Conservation (phyloP, 2,797 vertebrate species). For the Otolemur crassicaudatus region DNA sequence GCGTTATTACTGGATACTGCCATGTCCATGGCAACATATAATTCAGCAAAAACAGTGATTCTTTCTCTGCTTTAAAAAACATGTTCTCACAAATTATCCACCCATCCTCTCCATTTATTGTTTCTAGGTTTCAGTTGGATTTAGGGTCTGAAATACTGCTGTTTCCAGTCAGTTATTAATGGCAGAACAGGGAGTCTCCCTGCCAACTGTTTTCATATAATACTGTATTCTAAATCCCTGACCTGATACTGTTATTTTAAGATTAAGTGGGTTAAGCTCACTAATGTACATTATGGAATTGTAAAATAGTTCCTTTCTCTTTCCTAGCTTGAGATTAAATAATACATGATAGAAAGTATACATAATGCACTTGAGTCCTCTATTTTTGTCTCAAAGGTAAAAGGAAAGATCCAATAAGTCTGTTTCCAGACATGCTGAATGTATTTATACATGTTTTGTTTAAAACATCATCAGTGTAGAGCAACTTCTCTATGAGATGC, state of each 20-base stretch:
- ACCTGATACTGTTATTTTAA: slow-evolving; percentile 80
- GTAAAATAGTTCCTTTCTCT: slow-evolving; percentile 69
- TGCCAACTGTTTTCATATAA: slow-evolving; percentile 74
- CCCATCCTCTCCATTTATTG: slow-evolving; percentile 66
- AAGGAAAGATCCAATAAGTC: slow-evolving; percentile 69
- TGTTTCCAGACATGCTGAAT: slow-evolving; percentile 75
- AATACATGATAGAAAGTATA: slow-evolving; percentile 69
- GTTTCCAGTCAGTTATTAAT: slow-evolving; percentile 75
- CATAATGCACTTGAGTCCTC: slow-evolving; percentile 50
- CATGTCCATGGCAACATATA: slow-evolving; percentile 71
- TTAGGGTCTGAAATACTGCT: slow-evolving; percentile 68
- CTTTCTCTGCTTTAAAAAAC: slow-evolving; percentile 71
- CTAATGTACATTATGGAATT: slow-evolving; percentile 76
- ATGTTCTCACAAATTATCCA: slow-evolving; percentile 62
- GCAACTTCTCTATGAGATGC: slow-evolving; percentile 63
- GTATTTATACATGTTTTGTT: slow-evolving; percentile 72
- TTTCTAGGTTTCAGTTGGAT: slow-evolving; percentile 74
- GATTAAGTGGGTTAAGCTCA: slow-evolving; percentile 74
- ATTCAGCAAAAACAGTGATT: slow-evolving; percentile 76
- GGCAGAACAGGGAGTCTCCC: slow-evolving; percentile 65
- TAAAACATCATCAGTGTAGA: slow-evolving; percentile 72
- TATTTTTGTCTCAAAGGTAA: slow-evolving; percentile 65
- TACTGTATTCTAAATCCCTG: slow-evolving; percentile 78
- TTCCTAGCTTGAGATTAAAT: slow-evolving; percentile 70
- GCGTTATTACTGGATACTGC: slow-evolving; percentile 61